These are phyloP conservation scores for Drosophila rellima DNA, from an alignment of 2,888 invertebrate species.

Conservation along the genomic window DNA sequence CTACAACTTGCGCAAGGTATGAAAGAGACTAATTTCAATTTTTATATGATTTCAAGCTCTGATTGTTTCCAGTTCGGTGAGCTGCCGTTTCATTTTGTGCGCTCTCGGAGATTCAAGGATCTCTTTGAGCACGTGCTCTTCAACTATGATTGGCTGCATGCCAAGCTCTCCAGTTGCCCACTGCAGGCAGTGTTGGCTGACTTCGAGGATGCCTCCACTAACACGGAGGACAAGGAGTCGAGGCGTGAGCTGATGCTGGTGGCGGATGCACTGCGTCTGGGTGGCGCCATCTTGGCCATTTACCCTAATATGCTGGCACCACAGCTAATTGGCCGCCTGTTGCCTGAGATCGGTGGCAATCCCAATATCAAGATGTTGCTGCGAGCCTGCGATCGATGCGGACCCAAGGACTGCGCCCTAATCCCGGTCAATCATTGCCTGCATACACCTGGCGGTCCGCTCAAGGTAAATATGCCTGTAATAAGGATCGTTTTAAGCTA, in stretches of 20 bases:
- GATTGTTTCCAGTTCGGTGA: slow-evolving; percentile 91
- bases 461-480: slow-evolving; percentile 89
- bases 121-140: slow-evolving; percentile 96
- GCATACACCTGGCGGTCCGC: slow-evolving; percentile 99
- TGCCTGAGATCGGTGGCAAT: slow-evolving; percentile 95
- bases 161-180: slow-evolving; percentile 97
- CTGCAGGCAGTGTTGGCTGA: slow-evolving; percentile 97
- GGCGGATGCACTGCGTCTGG: slow-evolving; percentile 96
- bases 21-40: fast-evolving
- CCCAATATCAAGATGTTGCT: slow-evolving; percentile 94
- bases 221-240: slow-evolving; percentile 93
- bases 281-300: slow-evolving; percentile 95
- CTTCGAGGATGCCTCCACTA: slow-evolving; percentile 95
- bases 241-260: slow-evolving; percentile 93
- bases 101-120: slow-evolving; percentile 95
- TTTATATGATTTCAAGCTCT: background rate
- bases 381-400: slow-evolving; percentile 95
- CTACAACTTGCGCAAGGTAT: slow-evolving; percentile 97
- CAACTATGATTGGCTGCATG: slow-evolving; percentile 99
- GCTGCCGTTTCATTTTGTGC: slow-evolving; percentile 96
- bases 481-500: background rate
- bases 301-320: slow-evolving; percentile 98
- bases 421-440: slow-evolving; percentile 97
- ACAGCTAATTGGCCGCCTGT: slow-evolving; percentile 95
- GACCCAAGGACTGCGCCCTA: slow-evolving; percentile 95